Evolutionary conservation across 2,797 vertebrate species (phyloP), one percentile per base, ranked within the genome.

Genomic region (Rallus crepitans): DNA sequence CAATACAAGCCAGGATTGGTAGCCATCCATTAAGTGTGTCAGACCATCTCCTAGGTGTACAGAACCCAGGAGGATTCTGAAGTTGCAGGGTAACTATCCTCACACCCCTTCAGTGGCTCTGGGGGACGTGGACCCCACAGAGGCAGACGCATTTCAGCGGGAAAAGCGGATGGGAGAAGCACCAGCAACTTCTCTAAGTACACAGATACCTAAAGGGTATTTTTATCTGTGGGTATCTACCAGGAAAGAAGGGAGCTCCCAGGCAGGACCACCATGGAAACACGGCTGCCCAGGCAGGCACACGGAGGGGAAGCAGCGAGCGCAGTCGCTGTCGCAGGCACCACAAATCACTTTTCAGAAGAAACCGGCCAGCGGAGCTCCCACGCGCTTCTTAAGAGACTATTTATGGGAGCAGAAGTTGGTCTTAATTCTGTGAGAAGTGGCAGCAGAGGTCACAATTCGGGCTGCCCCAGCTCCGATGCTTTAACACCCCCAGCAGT

Each of bases 361-460:
- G 93, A 85, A 93, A 83, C 5, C 23, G 69, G 73, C 23, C 80
- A 17, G 69, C 70, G 19, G 59, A 76, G 90, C 95, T 95, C 95
- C 94, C 55, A 94, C 61, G 19, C 88, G 2, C 87, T 71, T 64
- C 91, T 96, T 88, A 83, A 81, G 93, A 88, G 50, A 21, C 90
- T 95, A 93, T 95, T 96, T 95, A 88, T 82, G 90, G 96, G 94
- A 90, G 85, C 64, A 85, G 84, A 70, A 75, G 93, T 88, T 75
- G 95, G 7, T 65, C 92, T 84, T 88, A 88, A 86, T 23, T 91
- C 90, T 65, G 87, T 0, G 0, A 87, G 73, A 40, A 77, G 90
- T 92, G 77, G 76, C 73, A 85, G 93, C 70, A 87, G 82, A 79
- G 87, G 83, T 90, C 93, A 93, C 1, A 2, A 61, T 20, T 55